Percentiles rank a stretch among this genome's conserved stretches.
These are phyloP conservation scores for Danio choprae DNA, from an alignment of 2,797 vertebrate genomes.

Conservation along the genomic window DNA sequence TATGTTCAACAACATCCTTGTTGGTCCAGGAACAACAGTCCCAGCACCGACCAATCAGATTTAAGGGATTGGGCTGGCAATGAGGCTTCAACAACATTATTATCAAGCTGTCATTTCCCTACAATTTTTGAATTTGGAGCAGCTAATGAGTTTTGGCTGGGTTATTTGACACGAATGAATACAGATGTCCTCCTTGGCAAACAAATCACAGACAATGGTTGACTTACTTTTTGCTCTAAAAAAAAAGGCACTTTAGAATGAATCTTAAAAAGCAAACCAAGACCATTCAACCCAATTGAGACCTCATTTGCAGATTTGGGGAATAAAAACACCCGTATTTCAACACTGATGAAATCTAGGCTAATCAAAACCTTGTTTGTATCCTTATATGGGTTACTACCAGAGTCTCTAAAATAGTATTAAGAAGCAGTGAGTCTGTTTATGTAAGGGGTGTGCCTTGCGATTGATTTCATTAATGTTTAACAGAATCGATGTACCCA, in stretches of 20 bases:
- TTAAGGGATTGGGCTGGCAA: neutral
- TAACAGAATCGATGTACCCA: too few relatives aligned
- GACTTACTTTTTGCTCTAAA: neutral
- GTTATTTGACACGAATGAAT: neutral
- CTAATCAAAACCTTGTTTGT: neutral
- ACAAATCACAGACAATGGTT: neutral
- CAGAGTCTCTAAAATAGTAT: too few relatives aligned
- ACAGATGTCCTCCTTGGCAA: neutral
- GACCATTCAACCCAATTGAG: neutral
- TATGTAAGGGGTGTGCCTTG: too few relatives aligned
- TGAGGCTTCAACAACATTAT: constrained; percentile 7
- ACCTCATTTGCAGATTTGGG: neutral
- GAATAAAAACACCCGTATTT: neutral
- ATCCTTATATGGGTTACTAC: neutral
- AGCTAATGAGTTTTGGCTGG: neutral
- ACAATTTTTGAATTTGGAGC: neutral
- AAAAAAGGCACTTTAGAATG: neutral
- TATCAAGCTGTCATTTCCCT: neutral
- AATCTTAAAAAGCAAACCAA: neutral
- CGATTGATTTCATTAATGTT: too few relatives aligned
- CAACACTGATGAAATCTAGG: neutral
- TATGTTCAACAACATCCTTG: constrained; percentile 1
- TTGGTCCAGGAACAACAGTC: neutral
- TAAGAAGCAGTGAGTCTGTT: too few relatives aligned
- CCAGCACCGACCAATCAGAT: neutral